Conservation (phyloP, 2,888 invertebrate genomes). For the Drosophila sordidapex region DNA sequence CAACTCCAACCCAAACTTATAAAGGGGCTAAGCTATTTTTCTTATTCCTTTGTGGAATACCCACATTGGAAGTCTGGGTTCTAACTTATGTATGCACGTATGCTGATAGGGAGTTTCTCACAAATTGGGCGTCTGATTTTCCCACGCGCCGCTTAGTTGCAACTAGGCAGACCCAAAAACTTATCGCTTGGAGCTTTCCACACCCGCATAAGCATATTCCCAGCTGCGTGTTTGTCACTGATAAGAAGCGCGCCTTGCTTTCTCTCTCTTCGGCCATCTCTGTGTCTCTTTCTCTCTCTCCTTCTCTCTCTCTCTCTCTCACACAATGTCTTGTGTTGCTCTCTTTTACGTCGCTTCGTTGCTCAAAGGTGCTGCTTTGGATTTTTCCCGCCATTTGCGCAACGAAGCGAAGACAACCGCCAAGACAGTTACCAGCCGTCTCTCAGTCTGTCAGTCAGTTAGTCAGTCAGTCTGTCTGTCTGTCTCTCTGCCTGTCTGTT, state of each 20-base stretch:
- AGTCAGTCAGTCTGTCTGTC: background rate
- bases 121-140: slow-evolving; percentile 40
- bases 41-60: background rate
- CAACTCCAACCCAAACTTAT: background rate
- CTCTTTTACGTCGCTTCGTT: background rate
- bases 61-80: background rate
- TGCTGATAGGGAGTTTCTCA: slow-evolving; percentile 37
- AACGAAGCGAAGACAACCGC: slow-evolving; percentile 71
- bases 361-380: slow-evolving; percentile 31
- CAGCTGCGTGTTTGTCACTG: slow-evolving; percentile 22
- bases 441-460: slow-evolving; percentile 3
- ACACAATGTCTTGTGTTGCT: background rate
- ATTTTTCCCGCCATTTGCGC: slow-evolving; percentile 77
- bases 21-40: background rate
- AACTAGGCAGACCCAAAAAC: slow-evolving; percentile 14
- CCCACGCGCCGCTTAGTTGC: slow-evolving; percentile 42
- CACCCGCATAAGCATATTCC: slow-evolving; percentile 53
- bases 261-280: background rate
- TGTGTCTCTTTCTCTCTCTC: background rate
- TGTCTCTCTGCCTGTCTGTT: slow-evolving; percentile 1
- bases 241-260: slow-evolving; percentile 23
- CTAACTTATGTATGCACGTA: background rate
- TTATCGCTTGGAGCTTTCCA: slow-evolving; percentile 64
- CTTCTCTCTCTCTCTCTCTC: background rate
- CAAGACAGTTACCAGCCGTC: slow-evolving; percentile 51